A percentile compares a stretch with the other conserved stretches of the same genome.
phyloP scores from a whole-genome alignment of 2,888 invertebrate species.

The Latrodectus elegans region DNA sequence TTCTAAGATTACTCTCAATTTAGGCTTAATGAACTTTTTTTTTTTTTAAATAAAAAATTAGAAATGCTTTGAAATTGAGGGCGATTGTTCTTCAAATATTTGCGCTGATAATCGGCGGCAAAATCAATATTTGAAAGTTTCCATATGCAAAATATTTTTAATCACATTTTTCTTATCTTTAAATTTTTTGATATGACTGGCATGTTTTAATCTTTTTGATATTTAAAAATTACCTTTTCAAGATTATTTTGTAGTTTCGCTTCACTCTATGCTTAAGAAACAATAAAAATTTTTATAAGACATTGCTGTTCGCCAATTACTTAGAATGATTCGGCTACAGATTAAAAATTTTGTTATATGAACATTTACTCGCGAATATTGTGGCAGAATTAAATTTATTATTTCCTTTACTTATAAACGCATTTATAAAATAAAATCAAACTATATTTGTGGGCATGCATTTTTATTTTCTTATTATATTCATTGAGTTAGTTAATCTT shows the following conservation, averaged over 20 bases:
- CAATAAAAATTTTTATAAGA: background rate
- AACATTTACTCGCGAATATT: no score
- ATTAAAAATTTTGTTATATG: no score
- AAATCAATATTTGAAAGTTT: constrained; percentile 41
- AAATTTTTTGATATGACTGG: background rate
- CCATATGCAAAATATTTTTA: background rate
- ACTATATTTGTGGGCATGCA: no score
- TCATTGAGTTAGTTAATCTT: no score
- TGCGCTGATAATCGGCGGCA: constrained; percentile 5
- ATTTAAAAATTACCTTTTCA: background rate
- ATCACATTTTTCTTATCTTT: background rate
- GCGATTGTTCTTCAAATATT: constrained; percentile 34
- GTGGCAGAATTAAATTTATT: no score
- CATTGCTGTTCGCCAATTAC: background rate
- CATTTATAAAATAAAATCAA: no score
- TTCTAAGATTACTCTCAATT: background rate
- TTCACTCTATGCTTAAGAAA: no score
- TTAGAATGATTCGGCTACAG: no score
- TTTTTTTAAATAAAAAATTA: background rate
- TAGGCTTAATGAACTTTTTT: background rate
- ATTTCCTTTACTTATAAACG: no score
- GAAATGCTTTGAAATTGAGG: background rate
- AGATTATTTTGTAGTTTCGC: background rate
- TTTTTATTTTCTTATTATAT: no score
- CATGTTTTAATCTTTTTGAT: background rate